A percentile compares a stretch with the other conserved stretches of the same genome.
These are phyloP conservation scores for Camponotus floridanus DNA, from an alignment of 1,140 invertebrate species.

Conservation along the genomic window DNA sequence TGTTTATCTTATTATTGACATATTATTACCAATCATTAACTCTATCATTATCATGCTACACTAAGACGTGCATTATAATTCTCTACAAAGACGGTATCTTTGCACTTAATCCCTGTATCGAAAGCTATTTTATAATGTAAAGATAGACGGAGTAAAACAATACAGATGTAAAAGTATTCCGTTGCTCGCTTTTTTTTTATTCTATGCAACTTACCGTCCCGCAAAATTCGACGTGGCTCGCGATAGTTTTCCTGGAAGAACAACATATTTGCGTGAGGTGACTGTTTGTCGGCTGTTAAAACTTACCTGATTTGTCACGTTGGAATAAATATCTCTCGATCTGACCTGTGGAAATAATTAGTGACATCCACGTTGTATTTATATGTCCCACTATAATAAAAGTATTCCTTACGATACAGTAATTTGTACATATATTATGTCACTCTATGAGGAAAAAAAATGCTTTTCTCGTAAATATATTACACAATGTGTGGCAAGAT, in stretches of 20 bases:
- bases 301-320: conserved; percentile 68
- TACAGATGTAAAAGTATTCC: conserved; percentile 77
- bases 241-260: conserved; percentile 68
- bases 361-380: conserved; percentile 48
- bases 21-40: conserved; percentile 5
- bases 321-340: conserved; percentile 26
- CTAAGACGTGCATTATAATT: conserved; percentile 12
- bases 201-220: conserved; percentile 12
- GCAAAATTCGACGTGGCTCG: conserved; percentile 14
- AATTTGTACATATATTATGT: conserved; percentile 8
- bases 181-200: conserved; percentile 34
- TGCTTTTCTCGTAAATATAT: neutral
- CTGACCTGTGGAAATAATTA: conserved; percentile 58
- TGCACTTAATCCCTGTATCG: conserved; percentile 69
- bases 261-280: conserved; percentile 63
- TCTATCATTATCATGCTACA: neutral
- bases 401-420: conserved; percentile 22
- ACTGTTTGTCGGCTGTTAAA: conserved; percentile 14
- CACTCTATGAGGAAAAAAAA: conserved; percentile 20
- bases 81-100: conserved; percentile 72
- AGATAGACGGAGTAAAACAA: conserved; percentile 74
- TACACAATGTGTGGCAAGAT: conserved; percentile 5
- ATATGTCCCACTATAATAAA: conserved; percentile 18
- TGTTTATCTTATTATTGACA: neutral
- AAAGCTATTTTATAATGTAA: conserved; percentile 81